phyloP scores from a whole-genome alignment of 1,140 invertebrate species.

The Drosophila lowei region DNA sequence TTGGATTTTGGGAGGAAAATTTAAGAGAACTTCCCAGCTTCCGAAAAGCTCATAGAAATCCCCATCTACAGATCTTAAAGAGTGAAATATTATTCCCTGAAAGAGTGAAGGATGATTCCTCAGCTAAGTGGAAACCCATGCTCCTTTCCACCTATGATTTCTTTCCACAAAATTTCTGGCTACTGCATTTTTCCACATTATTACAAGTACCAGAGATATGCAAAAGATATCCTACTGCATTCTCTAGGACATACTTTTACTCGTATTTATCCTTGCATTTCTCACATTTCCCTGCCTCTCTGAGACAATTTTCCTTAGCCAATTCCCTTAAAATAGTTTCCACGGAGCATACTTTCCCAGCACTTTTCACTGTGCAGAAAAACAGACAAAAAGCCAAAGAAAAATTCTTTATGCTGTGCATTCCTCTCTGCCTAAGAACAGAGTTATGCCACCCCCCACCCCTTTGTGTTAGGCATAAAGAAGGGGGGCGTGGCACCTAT shows the following conservation, averaged over 20 bases:
- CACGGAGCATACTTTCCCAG: constrained; percentile 19
- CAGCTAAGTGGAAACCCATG: too few species aligned
- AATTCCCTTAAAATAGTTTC: constrained; percentile 50
- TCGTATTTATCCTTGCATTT: neutral
- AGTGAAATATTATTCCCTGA: too few species aligned
- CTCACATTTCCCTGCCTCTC: constrained; percentile 18
- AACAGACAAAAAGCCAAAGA: constrained; percentile 20
- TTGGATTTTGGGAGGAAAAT: too few species aligned
- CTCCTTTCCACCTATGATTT: too few species aligned
- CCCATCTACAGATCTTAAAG: too few species aligned
- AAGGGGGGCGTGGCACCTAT: constrained; percentile 34
- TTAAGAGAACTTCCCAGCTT: too few species aligned
- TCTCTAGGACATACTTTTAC: neutral
- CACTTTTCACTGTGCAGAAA: constrained; percentile 9
- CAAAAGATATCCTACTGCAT: constrained; percentile 20
- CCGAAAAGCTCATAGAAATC: too few species aligned
- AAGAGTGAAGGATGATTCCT: too few species aligned
- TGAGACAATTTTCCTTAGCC: constrained; percentile 39
- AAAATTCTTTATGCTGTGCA: constrained; percentile 52
- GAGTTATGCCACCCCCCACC: constrained; percentile 18
- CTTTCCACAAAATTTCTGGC: too few species aligned
- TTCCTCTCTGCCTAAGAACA: constrained; percentile 38
- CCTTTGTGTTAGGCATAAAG: neutral
- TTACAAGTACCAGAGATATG: too few species aligned
- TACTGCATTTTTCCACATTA: too few species aligned